These are phyloP conservation scores for Megastigmus dorsalis DNA, from an alignment of 2,888 invertebrate species.

Conservation along the genomic window DNA sequence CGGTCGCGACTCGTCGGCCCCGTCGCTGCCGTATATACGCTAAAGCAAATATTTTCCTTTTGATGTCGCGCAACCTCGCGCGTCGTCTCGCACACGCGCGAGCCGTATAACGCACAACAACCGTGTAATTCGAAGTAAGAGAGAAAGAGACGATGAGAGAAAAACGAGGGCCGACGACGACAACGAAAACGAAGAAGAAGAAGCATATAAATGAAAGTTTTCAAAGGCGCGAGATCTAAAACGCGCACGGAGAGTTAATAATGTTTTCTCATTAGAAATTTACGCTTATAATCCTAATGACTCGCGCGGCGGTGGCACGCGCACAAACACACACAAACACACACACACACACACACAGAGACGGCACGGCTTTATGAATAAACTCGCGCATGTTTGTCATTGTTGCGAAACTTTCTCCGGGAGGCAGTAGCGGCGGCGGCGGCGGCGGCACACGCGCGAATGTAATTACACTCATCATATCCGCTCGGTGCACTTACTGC, in stretches of 20 bases:
- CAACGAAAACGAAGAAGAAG: too few species aligned
- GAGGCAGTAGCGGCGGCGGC: too few species aligned
- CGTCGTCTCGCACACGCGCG: not conserved
- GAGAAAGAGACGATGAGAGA: too few species aligned
- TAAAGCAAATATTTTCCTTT: not conserved
- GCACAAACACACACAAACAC: not conserved
- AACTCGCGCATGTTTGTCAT: conserved; percentile 50
- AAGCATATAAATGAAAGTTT: not conserved
- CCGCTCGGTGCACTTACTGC: conserved; percentile 29
- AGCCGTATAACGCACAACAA: not conserved
- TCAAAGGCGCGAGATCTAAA: conserved; percentile 5
- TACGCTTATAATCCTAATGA: conserved; percentile 49
- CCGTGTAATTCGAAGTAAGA: not conserved
- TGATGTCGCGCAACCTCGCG: too few species aligned
- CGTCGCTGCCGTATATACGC: too few species aligned
- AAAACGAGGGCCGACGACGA: too few species aligned
- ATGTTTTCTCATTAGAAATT: conserved; percentile 49
- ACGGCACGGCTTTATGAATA: conserved; percentile 39
- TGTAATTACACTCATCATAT: conserved; percentile 50
- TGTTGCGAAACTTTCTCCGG: conserved; percentile 51
- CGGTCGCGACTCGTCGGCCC: not conserved
- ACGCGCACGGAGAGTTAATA: conserved; percentile 17
- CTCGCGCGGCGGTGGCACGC: not conserved
- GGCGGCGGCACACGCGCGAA: conserved; percentile 30
- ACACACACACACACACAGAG: not conserved